Conservation (phyloP, 2,888 invertebrate genomes). For the Ormyrus pomaceus region DNA sequence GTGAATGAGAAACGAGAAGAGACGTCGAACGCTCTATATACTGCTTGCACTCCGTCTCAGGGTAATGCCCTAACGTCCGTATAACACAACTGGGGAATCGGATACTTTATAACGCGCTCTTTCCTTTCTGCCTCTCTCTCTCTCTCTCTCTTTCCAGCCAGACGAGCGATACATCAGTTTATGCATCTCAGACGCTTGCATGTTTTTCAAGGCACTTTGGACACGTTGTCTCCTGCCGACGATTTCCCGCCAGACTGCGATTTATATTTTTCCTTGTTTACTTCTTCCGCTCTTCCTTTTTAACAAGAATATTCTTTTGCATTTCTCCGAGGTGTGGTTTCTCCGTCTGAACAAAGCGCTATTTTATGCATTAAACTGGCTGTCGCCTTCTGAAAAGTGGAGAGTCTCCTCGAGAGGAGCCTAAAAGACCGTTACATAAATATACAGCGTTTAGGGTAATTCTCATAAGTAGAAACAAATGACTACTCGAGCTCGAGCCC, state of each 20-base stretch:
- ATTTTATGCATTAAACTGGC: neutral
- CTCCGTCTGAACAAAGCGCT: too few species aligned
- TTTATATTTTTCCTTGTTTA: conserved; percentile 16
- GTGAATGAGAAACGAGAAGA: conserved; percentile 50
- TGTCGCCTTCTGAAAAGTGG: too few species aligned
- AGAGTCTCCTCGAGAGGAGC: too few species aligned
- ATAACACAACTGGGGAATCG: conserved; percentile 47
- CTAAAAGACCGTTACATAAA: conserved; percentile 33
- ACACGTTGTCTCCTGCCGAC: conserved; percentile 19
- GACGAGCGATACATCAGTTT: conserved; percentile 48
- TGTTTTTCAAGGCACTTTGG: conserved; percentile 30
- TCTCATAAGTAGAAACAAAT: conserved; percentile 44
- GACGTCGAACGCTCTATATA: conserved; percentile 43
- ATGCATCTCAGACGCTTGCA: conserved; percentile 45
- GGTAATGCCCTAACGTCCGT: conserved; percentile 39
- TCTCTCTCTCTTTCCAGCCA: conserved; percentile 13
- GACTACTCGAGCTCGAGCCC: neutral
- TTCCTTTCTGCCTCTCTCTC: neutral
- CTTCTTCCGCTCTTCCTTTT: neutral
- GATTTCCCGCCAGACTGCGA: conserved; percentile 3
- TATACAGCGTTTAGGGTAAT: conserved; percentile 31
- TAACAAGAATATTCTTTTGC: too few species aligned
- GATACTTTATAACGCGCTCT: conserved; percentile 42
- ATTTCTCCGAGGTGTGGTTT: too few species aligned
- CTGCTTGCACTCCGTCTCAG: conserved; percentile 5